phyloP scores from a whole-genome alignment of 2,888 invertebrate species.

The Automeris io region DNA sequence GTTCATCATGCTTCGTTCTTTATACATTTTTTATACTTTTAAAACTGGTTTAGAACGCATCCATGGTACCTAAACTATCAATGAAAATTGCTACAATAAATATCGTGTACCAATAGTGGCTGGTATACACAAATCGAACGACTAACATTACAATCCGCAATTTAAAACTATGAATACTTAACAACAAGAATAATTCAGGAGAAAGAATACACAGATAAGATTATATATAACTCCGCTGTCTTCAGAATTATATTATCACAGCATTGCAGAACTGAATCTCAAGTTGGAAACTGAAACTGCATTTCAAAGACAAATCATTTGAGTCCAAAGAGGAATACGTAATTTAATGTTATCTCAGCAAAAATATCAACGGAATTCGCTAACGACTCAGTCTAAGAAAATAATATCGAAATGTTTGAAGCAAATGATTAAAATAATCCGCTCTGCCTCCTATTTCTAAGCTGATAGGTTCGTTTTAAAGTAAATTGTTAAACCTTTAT shows the following conservation, averaged over 20 bases:
- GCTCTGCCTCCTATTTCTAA: neutral
- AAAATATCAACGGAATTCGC: constrained; percentile 11
- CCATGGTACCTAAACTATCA: too few relatives aligned
- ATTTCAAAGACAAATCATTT: constrained; percentile 25
- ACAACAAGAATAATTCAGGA: too few relatives aligned
- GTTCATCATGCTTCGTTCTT: too few relatives aligned
- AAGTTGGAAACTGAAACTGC: constrained; percentile 14
- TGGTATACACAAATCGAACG: too few relatives aligned
- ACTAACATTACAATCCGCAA: too few relatives aligned
- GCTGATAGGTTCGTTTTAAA: constrained; percentile 6
- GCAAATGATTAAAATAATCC: constrained; percentile 8
- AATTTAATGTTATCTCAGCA: constrained; percentile 17
- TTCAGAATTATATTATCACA: constrained; percentile 8
- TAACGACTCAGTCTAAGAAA: constrained; percentile 2
- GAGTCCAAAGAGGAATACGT: constrained; percentile 20
- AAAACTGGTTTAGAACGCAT: too few relatives aligned
- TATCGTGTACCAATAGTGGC: too few relatives aligned
- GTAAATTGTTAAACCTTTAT: constrained; percentile 9
- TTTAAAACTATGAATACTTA: too few relatives aligned
- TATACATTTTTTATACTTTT: too few relatives aligned
- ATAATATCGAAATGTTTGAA: constrained; percentile 3
- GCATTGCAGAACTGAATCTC: constrained; percentile 12
- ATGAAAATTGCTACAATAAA: too few relatives aligned
- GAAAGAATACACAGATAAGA: too few relatives aligned
- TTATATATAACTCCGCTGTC: constrained; percentile 6